Base-by-base conservation (phyloP, 2,113 vertebrate genomes). In the Neopipo cinnamomea region DNA sequence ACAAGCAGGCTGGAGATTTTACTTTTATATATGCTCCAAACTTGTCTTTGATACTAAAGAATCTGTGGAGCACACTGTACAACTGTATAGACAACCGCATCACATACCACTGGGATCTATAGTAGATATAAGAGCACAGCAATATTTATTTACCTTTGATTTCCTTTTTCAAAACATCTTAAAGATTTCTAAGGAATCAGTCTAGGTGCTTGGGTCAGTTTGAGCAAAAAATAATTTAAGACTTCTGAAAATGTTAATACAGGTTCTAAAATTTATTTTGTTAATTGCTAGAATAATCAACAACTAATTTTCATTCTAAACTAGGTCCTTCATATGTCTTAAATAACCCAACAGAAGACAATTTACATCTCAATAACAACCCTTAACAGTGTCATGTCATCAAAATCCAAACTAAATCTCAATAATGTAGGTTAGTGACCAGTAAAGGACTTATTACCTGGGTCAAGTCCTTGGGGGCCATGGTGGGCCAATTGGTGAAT, bases 271-370 rank as follows among this genome's bases (percentile, higher is more conserved):
- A 97, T 98, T 98, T 97, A 97, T 97, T 97, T 96, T 96, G 97
- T 98, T 98, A 98, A 98, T 98, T 97, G 97, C 94, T 96, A 77
- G 97, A 97, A 98, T 97, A 97, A 98, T 98, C 98, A 98, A 98
- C 98, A 98, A 96, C 98, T 97, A 98, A 98, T 98, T 98, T 98
- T 97, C 95, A 92, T 96, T 97, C 94, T 96, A 98, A 98, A 96
- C 94, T 91, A 97, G 93, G 92, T 94, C 93, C 92, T 97, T 98
- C 94, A 94, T 87, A 91, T 97, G 96, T 94, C 94, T 98, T 98
- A 98, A 98, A 98, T 98, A 98, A 98, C 97, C 95, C 94, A 97
- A 72, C 24, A 41, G 87, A 97, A 97, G 95, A 98, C 98, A 97
- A 98, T 98, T 98, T 98, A 97, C 97, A 97, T 98, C 98, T 98